Base-by-base conservation (phyloP, 1,140 invertebrate genomes). In the Tetramorium simillimum region DNA sequence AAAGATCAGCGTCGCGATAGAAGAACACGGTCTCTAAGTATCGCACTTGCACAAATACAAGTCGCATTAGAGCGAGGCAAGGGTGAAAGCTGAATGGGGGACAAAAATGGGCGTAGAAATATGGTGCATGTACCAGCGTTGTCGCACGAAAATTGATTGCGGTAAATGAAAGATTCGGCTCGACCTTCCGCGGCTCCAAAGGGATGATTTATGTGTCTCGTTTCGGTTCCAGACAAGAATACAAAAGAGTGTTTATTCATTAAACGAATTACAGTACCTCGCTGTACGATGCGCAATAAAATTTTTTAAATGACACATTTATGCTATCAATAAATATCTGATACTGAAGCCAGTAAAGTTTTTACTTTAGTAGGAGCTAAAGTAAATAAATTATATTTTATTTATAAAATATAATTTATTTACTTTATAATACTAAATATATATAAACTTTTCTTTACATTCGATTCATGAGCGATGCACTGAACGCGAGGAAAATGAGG, bases 21-120 rank as follows among this genome's bases (percentile, higher is more conserved):
- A 75, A 87, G 40, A 62, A 49, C 86, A 84, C 76, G 67, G 63
- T 81, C 85, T 84, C 73, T 84, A 84, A 89, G 56, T 75, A 84
- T 84, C 87, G 85, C 51, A 65, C 85, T 89, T 86, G 87, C 24
- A 72, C 70, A 63, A 70, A 86, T 90, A 89, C 85, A 84, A 86
- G 67, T 58, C 77, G 46, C 87, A 78, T 82, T 89, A 86, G 81
- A 63, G 87, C 76, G 58, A 53, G 72, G 51, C 63, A 77, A 89
- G 77, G 49, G 33, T 21, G 46, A 67, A 10, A 80, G 28, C 46
- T 65, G n/a, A 80, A 43, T 53, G 46, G 62, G 33, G n/a, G 33
- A 80, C 28, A 80, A 80, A 80, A 80, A 80, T 80, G 62, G 21
- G 5, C 21, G 46, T 24, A 69, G 46, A 6, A 69, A 69, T 56